These are phyloP conservation scores for Epirrhoe alternata DNA, from an alignment of 2,888 invertebrate genomes.

Conservation along the genomic window DNA sequence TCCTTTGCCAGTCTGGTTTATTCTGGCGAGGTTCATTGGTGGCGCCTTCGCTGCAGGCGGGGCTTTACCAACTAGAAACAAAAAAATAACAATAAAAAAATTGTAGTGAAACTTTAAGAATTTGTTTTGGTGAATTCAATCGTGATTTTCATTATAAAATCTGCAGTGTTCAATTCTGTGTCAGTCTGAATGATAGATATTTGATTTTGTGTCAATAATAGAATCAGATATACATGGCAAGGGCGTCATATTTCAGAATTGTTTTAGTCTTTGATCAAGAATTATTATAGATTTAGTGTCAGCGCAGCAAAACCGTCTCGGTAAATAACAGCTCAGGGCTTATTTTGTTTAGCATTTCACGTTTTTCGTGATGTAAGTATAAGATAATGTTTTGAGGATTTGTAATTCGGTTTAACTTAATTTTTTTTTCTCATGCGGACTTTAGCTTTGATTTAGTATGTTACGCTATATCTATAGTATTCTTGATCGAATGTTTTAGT, in stretches of 20 bases:
- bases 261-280: too few species aligned
- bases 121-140: neutral
- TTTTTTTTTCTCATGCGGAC: too few species aligned
- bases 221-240: neutral
- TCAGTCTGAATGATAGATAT: neutral
- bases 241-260: neutral
- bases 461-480: too few species aligned
- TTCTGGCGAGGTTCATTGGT: conserved; percentile 71
- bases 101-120: neutral
- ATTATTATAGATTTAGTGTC: too few species aligned
- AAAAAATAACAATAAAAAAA: conserved; percentile 12
- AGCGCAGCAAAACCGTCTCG: too few species aligned
- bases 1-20: conserved; percentile 77
- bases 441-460: too few species aligned
- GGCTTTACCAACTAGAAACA: conserved; percentile 71
- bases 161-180: neutral
- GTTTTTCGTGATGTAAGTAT: too few species aligned
- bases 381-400: too few species aligned
- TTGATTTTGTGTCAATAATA: neutral
- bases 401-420: too few species aligned
- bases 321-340: too few species aligned
- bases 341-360: too few species aligned
- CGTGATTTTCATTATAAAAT: neutral
- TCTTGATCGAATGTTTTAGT: too few species aligned
- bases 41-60: conserved; percentile 65